Conservation (phyloP, 2,888 invertebrate genomes). For the Carterocephalus palaemon region DNA sequence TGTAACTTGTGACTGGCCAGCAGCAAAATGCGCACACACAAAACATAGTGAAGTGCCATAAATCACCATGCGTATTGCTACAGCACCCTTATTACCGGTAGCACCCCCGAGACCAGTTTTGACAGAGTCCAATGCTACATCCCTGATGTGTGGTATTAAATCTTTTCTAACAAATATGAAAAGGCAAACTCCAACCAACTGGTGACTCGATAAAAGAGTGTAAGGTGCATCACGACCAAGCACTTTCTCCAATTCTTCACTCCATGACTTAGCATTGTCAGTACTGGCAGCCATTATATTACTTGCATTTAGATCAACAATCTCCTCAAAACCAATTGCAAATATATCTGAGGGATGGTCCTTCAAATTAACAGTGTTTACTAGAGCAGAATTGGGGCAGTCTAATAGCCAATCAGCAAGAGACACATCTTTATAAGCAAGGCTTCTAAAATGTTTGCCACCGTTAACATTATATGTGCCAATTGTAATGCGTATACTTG, state of each 20-base stretch:
- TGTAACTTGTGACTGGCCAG: constrained; percentile 96
- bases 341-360: constrained; percentile 92
- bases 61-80: constrained; percentile 93
- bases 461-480: constrained; percentile 99
- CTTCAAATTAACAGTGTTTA: constrained; percentile 67
- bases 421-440: constrained; percentile 94
- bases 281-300: constrained; percentile 97
- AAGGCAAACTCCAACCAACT: constrained; percentile 97
- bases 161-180: constrained; percentile 96
- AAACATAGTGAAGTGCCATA: constrained; percentile 97
- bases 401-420: constrained; percentile 94
- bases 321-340: constrained; percentile 99
- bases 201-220: constrained; percentile 94
- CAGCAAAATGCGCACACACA: constrained; percentile 99
- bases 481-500: constrained; percentile 87
- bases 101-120: constrained; percentile 99
- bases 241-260: constrained; percentile 95
- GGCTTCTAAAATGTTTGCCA: constrained; percentile 97
- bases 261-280: constrained; percentile 96
- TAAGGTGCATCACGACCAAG: constrained; percentile 92
- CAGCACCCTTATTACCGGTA: constrained; percentile 98
- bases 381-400: constrained; percentile 80
- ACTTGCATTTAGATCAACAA: constrained; percentile 98
- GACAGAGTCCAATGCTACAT: constrained; percentile 96
- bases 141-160: constrained; percentile 91